Evolutionary conservation across 2,113 vertebrate species (phyloP).

Genomic region (Gallinago paraguaiae): DNA sequence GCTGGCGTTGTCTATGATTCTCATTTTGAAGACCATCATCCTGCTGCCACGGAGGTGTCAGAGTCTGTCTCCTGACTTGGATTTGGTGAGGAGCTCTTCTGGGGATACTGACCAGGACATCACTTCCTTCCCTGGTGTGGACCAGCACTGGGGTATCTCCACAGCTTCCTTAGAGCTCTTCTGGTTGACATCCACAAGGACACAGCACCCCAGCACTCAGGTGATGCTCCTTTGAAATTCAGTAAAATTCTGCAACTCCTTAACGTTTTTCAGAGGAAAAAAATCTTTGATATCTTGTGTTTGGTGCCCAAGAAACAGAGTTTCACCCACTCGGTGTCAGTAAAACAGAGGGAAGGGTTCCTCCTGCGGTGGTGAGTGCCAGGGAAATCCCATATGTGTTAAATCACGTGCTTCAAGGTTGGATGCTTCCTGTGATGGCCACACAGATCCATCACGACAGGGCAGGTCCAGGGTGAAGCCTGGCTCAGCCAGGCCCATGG

Average conservation of each 20-base stretch:
- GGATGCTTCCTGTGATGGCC: neutral
- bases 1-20: fast-evolving
- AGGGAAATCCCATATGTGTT: neutral
- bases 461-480: neutral
- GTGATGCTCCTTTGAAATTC: neutral
- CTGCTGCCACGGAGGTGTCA: neutral
- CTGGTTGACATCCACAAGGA: neutral
- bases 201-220: neutral
- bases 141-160: neutral
- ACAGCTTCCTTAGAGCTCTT: neutral
- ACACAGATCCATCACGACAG: fast-evolving
- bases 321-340: neutral
- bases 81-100: neutral
- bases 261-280: neutral
- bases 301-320: neutral
- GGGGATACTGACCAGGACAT: fast-evolving
- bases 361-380: neutral
- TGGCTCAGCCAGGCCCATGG: neutral
- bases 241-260: neutral
- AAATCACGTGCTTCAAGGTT: neutral
- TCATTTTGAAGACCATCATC: neutral
- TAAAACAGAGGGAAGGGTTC: neutral
- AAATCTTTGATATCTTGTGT: fast-evolving
- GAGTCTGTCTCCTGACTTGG: neutral
- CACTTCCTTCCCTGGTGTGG: neutral